phyloP scores from a whole-genome alignment of 2,113 vertebrate genomes.

The Catagonus wagneri region DNA sequence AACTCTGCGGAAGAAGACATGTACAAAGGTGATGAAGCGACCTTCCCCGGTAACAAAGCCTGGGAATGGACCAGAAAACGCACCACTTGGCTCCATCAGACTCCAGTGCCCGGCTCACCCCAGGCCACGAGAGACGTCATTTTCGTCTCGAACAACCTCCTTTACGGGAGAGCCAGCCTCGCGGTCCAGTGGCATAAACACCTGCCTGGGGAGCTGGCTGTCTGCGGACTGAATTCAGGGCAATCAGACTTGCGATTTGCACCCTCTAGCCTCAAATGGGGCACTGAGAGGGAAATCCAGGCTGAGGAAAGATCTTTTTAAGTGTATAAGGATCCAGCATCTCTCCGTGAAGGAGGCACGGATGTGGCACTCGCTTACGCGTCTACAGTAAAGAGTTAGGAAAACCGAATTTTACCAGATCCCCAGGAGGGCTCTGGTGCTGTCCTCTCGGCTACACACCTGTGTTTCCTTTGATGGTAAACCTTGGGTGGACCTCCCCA shows the following conservation, averaged over 20 bases:
- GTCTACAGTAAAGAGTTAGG: neutral
- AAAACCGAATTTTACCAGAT: neutral
- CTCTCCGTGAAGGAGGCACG: neutral
- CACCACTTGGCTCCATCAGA: neutral
- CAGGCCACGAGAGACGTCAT: neutral
- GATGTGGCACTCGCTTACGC: neutral
- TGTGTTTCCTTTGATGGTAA: neutral
- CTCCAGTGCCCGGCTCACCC: constrained; percentile 4
- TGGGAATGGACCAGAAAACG: neutral
- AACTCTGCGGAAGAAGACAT: neutral
- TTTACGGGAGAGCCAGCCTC: constrained; percentile 19
- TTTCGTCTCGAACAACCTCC: neutral
- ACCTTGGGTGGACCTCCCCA: neutral
- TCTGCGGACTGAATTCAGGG: neutral
- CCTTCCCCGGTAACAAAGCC: neutral
- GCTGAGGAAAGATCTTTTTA: neutral
- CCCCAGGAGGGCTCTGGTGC: neutral
- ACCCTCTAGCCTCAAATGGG: neutral
- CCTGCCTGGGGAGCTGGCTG: neutral
- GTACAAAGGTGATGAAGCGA: constrained; percentile 25
- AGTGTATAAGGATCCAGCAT: neutral
- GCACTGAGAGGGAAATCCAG: neutral
- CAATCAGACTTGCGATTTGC: neutral
- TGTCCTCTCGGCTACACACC: neutral
- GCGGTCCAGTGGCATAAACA: neutral